Conservation (phyloP, 2,113 vertebrate genomes). For the Aspidoscelis tigris region DNA sequence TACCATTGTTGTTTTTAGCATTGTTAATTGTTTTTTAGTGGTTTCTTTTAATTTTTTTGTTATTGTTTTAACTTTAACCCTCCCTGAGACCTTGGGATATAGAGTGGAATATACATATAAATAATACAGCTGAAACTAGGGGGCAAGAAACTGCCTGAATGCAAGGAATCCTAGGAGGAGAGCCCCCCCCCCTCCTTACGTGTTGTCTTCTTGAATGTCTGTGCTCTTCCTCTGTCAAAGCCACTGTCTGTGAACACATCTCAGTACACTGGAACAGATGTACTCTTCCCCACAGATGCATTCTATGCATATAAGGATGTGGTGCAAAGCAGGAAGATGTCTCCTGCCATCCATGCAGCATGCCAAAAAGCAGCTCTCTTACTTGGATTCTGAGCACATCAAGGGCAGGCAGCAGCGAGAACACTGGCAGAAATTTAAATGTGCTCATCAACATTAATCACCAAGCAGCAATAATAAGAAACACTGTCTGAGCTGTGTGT, state of each 20-base stretch:
- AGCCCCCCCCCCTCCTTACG: too few relatives aligned
- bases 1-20: too few relatives aligned
- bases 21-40: too few relatives aligned
- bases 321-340: neutral
- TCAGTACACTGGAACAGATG: neutral
- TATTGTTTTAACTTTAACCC: too few relatives aligned
- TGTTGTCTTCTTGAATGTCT: neutral
- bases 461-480: conserved; percentile 16
- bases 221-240: neutral
- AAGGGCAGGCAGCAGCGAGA: neutral
- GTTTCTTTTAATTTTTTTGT: too few relatives aligned
- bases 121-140: neutral
- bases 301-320: neutral
- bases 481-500: neutral
- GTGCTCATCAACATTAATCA: conserved; percentile 27
- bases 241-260: neutral
- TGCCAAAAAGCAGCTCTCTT: neutral
- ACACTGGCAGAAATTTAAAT: conserved; percentile 20
- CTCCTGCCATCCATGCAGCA: neutral
- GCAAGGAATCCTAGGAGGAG: neutral
- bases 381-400: conserved; percentile 22
- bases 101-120: too few relatives aligned
- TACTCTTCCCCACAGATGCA: neutral
- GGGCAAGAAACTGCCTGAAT: neutral
- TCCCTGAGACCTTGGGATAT: too few relatives aligned